Percentiles rank a stretch among this genome's conserved stretches.
Conservation (phyloP, 2,113 vertebrate genomes). For the Sinocyclocheilus anshuiensis region DNA sequence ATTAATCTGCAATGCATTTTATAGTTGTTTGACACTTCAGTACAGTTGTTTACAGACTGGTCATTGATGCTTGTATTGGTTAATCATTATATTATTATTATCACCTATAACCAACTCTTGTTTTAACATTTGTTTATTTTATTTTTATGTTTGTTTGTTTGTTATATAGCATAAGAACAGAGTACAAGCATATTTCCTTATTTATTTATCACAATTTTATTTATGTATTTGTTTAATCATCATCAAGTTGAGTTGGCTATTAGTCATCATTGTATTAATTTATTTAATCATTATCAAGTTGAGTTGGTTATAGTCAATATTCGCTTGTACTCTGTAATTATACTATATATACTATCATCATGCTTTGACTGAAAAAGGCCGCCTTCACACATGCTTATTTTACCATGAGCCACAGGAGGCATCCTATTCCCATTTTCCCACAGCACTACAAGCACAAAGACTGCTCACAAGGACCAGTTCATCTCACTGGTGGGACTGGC, state of each 20-base stretch:
- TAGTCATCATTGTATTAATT: not conserved
- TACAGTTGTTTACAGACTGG: not conserved
- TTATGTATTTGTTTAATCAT: no score
- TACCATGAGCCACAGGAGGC: conserved; percentile 43
- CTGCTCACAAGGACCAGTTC: not conserved
- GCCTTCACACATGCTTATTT: not conserved
- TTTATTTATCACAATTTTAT: no score
- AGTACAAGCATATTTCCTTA: no score
- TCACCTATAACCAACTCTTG: no score
- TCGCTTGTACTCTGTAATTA: not conserved
- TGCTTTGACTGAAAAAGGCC: not conserved
- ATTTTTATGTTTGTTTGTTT: not conserved
- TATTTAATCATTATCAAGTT: not conserved
- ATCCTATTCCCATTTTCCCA: conserved; percentile 41
- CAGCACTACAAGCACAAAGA: not conserved
- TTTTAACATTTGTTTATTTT: no score
- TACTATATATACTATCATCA: not conserved
- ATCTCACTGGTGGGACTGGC: not conserved
- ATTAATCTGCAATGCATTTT: not conserved
- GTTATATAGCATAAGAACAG: no score
- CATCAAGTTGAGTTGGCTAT: no score
- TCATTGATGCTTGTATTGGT: not conserved
- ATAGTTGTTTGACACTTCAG: not conserved
- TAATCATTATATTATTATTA: no score
- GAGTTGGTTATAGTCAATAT: not conserved